Conservation (phyloP, 1,140 invertebrate genomes). For the Brachystomella parvula region DNA sequence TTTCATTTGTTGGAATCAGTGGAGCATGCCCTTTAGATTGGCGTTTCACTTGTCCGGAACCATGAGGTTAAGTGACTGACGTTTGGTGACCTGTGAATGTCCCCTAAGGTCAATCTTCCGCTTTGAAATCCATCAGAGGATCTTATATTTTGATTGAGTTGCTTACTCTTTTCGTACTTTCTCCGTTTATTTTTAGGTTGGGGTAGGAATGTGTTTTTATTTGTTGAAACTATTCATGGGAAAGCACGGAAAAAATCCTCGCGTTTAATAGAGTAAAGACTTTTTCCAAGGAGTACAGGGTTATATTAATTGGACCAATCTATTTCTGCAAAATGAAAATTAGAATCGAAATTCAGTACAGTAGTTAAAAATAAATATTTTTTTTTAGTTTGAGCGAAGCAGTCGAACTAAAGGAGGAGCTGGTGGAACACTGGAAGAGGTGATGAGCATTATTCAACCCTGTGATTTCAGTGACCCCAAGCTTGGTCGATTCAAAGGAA, state of each 20-base stretch:
- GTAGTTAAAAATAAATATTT: not conserved
- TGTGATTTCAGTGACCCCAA: conserved; percentile 55
- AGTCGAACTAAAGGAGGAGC: conserved; percentile 49
- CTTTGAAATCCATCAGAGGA: too few relatives aligned
- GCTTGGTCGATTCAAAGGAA: conserved; percentile 50
- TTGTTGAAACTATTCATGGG: too few relatives aligned
- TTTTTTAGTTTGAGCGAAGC: conserved; percentile 49
- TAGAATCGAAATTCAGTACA: not conserved
- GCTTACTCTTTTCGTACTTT: not conserved
- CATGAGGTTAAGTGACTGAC: too few relatives aligned
- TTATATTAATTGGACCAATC: not conserved
- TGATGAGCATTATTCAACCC: conserved; percentile 48
- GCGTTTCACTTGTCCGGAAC: too few relatives aligned
- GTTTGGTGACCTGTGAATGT: too few relatives aligned
- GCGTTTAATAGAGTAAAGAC: too few relatives aligned
- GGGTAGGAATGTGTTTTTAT: not conserved
- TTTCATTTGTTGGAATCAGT: not conserved
- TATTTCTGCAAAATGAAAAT: not conserved
- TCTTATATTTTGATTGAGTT: not conserved
- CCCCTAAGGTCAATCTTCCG: too few relatives aligned
- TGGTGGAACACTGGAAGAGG: conserved; percentile 48
- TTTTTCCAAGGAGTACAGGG: too few relatives aligned
- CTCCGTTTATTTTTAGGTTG: not conserved
- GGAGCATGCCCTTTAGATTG: not conserved
- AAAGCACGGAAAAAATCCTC: too few relatives aligned